These are phyloP conservation scores for Xestia sexstrigata DNA, from an alignment of 2,888 invertebrate species.

Conservation along the genomic window DNA sequence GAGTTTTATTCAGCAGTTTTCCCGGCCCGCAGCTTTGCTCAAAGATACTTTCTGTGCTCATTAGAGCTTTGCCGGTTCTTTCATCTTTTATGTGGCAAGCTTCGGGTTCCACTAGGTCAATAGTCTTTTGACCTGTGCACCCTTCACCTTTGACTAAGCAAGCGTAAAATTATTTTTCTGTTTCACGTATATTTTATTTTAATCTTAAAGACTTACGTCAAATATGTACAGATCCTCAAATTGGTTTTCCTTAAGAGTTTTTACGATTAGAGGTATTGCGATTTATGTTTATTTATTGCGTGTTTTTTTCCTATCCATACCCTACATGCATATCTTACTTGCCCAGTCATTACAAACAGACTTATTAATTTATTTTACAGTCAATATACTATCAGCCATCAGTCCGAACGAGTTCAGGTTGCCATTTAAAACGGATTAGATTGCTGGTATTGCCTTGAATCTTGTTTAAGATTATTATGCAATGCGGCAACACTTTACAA, in stretches of 20 bases:
- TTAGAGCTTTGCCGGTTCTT: constrained; percentile 34
- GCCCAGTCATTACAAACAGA: constrained; percentile 7
- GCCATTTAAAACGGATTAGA: constrained; percentile 52
- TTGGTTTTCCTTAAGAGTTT: background rate
- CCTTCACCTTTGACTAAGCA: constrained; percentile 16
- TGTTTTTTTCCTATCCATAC: background rate
- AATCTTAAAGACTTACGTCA: background rate
- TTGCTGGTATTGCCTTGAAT: constrained; percentile 40
- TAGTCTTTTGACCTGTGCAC: constrained; percentile 20
- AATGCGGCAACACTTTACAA: constrained; percentile 41
- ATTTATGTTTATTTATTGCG: background rate
- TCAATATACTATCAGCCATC: constrained; percentile 41
- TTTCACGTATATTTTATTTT: background rate
- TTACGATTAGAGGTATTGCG: background rate
- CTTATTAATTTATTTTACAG: constrained; percentile 31
- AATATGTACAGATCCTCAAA: background rate
- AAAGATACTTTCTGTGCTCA: constrained; percentile 38
- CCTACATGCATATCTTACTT: no score
- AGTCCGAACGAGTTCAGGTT: constrained; percentile 42
- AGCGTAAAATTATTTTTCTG: background rate
- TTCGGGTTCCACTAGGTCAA: constrained; percentile 16
- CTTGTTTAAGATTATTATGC: constrained; percentile 43
- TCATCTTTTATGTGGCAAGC: constrained; percentile 26
- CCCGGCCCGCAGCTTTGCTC: constrained; percentile 4
- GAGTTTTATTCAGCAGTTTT: constrained; percentile 37